Evolutionary conservation across 2,113 vertebrate species (phyloP), one percentile per base, ranked within the genome.

Genomic region (Tachuris rubrigastra): DNA sequence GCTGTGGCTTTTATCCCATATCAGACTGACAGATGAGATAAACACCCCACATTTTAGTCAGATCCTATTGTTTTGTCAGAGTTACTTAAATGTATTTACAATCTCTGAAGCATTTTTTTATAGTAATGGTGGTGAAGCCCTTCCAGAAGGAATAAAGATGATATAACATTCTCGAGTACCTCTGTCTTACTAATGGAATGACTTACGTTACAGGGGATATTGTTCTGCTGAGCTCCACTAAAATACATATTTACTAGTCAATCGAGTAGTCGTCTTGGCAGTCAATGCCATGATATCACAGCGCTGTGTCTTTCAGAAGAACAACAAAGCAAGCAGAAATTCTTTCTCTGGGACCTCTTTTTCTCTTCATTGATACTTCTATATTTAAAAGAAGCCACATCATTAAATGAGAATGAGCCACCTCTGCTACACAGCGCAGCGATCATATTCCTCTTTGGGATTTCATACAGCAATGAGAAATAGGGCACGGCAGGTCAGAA

Each of bases 101-200:
- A 55, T 95, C 79, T 94, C 92, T 14, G 44, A 72, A 87, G 79
- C 58, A 67, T 81, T 85, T 62, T 42, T 66, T 93, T 82, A 77
- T 63, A 94, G 95, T 96, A 97, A 97, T 97, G 95, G 95, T 93
- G 88, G 95, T 85, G 92, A 97, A 89, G 84, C 79, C 75, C 66
- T 80, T 87, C 89, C 87, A 96, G 95, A 83, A 95, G 89, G 92
- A 96, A 95, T 83, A 91, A 96, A 94, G 83, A 96, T 94, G 95
- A 96, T 81, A 89, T 91, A 95, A 81, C 41, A 37, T 93, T 85
- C 87, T 94, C 37, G 13, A 90, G 91, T 94, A 96, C 89, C 91
- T 95, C 94, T 95, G 95, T 89, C 89, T 95, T 92, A 74, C 93
- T 97, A 96, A 97, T 97, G 96, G 96, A 95, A 96, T 97, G 97